A percentile compares a stretch with the other conserved stretches of the same genome.
Evolutionary conservation across 2,797 vertebrate species (phyloP).

Genomic region (Hemibagrus guttatus): DNA sequence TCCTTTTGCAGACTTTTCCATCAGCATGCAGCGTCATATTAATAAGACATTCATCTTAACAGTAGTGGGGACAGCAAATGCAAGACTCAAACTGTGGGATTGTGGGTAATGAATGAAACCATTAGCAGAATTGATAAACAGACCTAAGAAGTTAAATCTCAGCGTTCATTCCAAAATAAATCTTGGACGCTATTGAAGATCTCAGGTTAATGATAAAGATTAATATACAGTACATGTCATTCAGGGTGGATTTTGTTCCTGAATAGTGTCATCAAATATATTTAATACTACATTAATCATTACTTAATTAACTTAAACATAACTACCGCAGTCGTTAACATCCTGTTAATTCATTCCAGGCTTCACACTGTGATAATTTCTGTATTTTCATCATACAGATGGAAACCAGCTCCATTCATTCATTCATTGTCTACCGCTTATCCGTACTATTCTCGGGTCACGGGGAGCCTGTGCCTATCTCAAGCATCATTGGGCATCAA

Average conservation of each 20-base stretch:
- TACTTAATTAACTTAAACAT: neutral
- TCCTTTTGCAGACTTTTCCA: neutral
- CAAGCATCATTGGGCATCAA: too few relatives aligned
- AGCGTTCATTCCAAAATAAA: neutral
- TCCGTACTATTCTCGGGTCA: too few relatives aligned
- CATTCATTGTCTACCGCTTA: too few relatives aligned
- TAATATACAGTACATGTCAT: neutral
- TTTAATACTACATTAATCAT: neutral
- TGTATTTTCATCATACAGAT: constrained; percentile 15
- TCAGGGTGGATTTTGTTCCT: neutral
- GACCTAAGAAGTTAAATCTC: neutral
- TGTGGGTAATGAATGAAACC: neutral
- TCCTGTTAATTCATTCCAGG: neutral
- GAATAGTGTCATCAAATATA: neutral
- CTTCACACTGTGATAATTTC: constrained; percentile 6
- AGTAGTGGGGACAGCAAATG: neutral
- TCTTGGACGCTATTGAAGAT: neutral
- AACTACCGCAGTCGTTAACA: neutral
- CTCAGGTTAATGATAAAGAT: neutral
- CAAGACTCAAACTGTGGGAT: neutral
- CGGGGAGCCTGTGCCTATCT: too few relatives aligned
- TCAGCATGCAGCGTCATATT: neutral
- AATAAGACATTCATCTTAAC: neutral
- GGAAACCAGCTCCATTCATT: too few relatives aligned
- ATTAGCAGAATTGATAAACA: neutral